Conservation (phyloP, 2,113 vertebrate species). For the Hymenochirus boettgeri region DNA sequence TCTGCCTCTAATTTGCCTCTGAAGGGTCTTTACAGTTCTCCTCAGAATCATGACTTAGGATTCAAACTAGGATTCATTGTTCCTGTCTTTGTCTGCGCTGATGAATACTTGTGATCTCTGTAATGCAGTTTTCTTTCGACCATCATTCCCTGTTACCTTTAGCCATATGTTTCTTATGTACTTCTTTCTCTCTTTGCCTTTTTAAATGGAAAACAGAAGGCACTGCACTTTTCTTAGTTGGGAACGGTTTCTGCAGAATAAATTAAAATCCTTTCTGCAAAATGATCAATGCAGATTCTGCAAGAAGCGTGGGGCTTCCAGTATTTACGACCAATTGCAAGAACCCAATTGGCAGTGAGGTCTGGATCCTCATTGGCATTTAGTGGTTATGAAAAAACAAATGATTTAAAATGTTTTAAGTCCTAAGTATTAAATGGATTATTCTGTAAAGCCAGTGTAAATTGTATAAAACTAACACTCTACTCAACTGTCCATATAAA, state of each 20-base stretch:
- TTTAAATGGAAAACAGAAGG: constrained; percentile 9
- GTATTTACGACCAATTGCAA: constrained; percentile 7
- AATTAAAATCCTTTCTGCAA: constrained; percentile 14
- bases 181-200: constrained; percentile 3
- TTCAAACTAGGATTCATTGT: not conserved
- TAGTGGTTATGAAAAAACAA: not conserved
- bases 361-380: constrained; percentile 16
- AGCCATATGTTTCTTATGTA: not conserved
- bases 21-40: constrained; percentile 23
- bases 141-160: not conserved
- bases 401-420: no score
- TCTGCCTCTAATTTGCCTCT: constrained; percentile 27
- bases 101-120: constrained; percentile 25
- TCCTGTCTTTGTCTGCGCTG: not conserved
- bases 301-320: constrained; percentile 13
- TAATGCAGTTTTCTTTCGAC: not conserved
- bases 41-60: constrained; percentile 1
- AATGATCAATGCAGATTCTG: constrained; percentile 32
- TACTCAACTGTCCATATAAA: no score
- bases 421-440: no score
- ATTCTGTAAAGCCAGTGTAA: no score
- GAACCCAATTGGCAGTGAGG: constrained; percentile 15
- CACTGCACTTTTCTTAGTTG: not conserved
- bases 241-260: not conserved
- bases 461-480: no score